Conservation (phyloP, 2,888 invertebrate genomes). For the Dynastes grantii region DNA sequence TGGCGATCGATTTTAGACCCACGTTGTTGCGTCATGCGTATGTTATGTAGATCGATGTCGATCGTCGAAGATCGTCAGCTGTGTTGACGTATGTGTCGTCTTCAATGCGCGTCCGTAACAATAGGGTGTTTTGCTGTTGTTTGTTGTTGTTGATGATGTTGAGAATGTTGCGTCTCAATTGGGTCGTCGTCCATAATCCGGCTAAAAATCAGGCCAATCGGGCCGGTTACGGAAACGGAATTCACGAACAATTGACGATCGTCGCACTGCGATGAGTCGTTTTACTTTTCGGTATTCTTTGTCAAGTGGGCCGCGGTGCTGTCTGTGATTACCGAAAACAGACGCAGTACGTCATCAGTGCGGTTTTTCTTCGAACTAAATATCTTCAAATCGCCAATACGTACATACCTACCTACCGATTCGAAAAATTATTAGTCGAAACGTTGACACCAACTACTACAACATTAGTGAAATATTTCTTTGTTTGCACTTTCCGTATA, state of each 20-base stretch:
- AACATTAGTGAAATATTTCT: conserved; percentile 19
- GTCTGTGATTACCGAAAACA: conserved; percentile 23
- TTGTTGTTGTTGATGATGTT: conserved; percentile 38
- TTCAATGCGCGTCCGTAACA: conserved; percentile 29
- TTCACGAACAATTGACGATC: conserved; percentile 32
- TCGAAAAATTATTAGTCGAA: conserved; percentile 22
- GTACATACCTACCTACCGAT: conserved; percentile 13
- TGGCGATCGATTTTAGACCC: conserved; percentile 46
- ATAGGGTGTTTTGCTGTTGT: conserved; percentile 43
- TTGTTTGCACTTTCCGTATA: conserved; percentile 4
- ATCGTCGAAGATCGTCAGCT: conserved; percentile 25
- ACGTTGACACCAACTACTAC: conserved; percentile 17
- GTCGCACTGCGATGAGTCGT: conserved; percentile 12
- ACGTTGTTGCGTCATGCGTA: conserved; percentile 44
- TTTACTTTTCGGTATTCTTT: conserved; percentile 38
- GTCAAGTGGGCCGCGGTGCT: conserved; percentile 4
- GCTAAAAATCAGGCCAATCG: conserved; percentile 23
- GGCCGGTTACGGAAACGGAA: conserved; percentile 34
- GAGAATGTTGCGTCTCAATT: conserved; percentile 32
- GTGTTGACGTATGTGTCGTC: conserved; percentile 37
- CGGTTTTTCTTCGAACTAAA: conserved; percentile 38
- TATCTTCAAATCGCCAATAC: conserved; percentile 8
- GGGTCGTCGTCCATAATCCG: conserved; percentile 21
- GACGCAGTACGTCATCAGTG: conserved; percentile 13
- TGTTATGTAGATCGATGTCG: conserved; percentile 48